These are phyloP conservation scores for Salminus brasiliensis DNA, from an alignment of 2,113 vertebrate genomes.

Conservation along the genomic window DNA sequence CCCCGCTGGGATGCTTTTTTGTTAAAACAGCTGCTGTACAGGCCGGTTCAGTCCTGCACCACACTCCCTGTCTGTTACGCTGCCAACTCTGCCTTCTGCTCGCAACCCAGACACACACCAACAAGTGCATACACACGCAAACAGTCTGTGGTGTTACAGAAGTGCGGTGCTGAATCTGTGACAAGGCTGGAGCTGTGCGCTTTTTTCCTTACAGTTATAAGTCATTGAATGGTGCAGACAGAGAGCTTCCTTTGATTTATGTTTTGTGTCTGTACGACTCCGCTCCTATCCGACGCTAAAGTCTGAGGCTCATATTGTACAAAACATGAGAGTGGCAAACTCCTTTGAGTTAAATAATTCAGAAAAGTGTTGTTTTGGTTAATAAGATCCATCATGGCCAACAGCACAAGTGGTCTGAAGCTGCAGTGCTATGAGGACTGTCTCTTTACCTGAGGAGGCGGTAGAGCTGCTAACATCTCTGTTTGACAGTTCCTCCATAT, in stretches of 20 bases:
- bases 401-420: not conserved
- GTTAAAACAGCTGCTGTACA: constrained; percentile 5
- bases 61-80: not conserved
- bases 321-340: not conserved
- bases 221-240: constrained; percentile 7
- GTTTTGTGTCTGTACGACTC: constrained; percentile 7
- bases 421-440: not conserved
- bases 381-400: not conserved
- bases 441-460: not conserved
- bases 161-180: not conserved
- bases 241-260: constrained; percentile 5
- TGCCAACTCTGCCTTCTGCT: constrained; percentile 19
- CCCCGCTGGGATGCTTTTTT: constrained; percentile 5
- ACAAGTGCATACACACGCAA: not conserved
- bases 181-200: not conserved
- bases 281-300: not conserved
- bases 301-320: not conserved
- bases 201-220: not conserved
- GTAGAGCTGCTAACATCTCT: not conserved
- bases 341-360: not conserved
- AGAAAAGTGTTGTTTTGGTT: not conserved
- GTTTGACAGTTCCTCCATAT: not conserved
- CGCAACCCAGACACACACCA: not conserved
- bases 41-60: not conserved
- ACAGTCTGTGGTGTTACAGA: not conserved